These are phyloP conservation scores for Gryon sp. DNA, from an alignment of 1,140 invertebrate species.

Conservation along the genomic window DNA sequence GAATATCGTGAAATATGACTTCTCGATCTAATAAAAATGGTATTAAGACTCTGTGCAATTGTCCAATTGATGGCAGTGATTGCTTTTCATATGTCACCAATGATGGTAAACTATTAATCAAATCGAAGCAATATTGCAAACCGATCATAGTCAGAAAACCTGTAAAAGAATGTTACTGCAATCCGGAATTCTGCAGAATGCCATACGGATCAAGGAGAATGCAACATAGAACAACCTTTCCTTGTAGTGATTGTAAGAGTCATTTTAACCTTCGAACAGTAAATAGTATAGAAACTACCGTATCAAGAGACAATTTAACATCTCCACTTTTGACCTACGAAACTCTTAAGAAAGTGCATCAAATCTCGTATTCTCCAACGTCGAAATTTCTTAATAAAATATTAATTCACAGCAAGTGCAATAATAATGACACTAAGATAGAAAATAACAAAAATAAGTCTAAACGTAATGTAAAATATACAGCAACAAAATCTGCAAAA, in stretches of 20 bases:
- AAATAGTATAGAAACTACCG: constrained; percentile 5
- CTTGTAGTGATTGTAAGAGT: constrained; percentile 53
- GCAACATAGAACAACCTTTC: constrained; percentile 29
- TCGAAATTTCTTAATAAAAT: constrained; percentile 71
- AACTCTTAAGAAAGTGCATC: no score
- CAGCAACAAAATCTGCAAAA: no score
- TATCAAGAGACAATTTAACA: neutral
- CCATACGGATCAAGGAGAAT: constrained; percentile 49
- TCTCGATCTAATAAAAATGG: no score
- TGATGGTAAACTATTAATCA: constrained; percentile 25
- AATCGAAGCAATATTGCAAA: constrained; percentile 62
- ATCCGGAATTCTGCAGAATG: constrained; percentile 43
- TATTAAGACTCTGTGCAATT: no score
- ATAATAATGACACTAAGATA: no score
- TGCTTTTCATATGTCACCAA: neutral
- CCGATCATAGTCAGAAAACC: constrained; percentile 56
- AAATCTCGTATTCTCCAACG: constrained; percentile 68
- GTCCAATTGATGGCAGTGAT: no score
- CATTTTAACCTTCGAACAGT: constrained; percentile 12
- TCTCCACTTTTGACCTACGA: constrained; percentile 61
- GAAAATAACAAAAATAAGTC: no score
- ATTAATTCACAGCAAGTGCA: neutral
- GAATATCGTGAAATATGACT: no score
- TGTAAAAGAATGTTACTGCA: constrained; percentile 72
- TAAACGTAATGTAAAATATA: no score